These are phyloP conservation scores for Gibbula magus DNA, from an alignment of 2,888 invertebrate genomes.

Conservation along the genomic window DNA sequence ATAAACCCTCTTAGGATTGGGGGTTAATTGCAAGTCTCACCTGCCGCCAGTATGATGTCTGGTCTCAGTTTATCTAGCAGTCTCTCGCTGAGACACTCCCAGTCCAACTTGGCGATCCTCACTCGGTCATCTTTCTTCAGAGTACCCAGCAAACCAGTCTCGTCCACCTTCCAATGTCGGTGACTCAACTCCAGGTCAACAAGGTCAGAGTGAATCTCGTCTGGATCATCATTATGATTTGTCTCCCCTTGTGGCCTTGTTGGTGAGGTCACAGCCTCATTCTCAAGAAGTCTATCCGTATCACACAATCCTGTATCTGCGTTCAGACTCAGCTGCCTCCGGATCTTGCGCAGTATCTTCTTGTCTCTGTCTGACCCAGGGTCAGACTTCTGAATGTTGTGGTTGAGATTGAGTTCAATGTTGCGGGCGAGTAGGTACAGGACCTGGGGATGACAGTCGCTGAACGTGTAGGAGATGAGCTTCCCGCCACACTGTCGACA, in stretches of 20 bases:
- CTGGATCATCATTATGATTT: slow-evolving; percentile 22
- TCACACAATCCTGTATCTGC: slow-evolving; percentile 36
- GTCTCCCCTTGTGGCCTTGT: background rate
- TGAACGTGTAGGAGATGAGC: slow-evolving; percentile 55
- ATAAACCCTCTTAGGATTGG: background rate
- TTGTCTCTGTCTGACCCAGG: slow-evolving; percentile 37
- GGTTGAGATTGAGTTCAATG: slow-evolving; percentile 58
- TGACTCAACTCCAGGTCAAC: slow-evolving; percentile 45
- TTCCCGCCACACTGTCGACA: slow-evolving; percentile 56
- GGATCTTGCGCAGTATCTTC: slow-evolving; percentile 54
- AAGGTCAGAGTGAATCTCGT: slow-evolving; percentile 30
- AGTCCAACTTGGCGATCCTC: slow-evolving; percentile 58
- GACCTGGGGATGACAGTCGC: slow-evolving; percentile 67
- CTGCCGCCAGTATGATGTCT: slow-evolving; percentile 67
- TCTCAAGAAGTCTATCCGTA: slow-evolving; percentile 20
- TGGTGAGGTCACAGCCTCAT: background rate
- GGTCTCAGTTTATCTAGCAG: slow-evolving; percentile 46
- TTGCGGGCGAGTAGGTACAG: slow-evolving; percentile 64
- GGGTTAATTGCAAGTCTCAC: slow-evolving; percentile 37
- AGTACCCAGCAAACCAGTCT: slow-evolving; percentile 34
- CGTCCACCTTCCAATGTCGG: slow-evolving; percentile 43
- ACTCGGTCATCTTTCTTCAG: slow-evolving; percentile 45
- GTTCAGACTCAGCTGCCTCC: slow-evolving; percentile 56
- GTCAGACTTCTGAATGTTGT: slow-evolving; percentile 26
- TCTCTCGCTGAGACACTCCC: slow-evolving; percentile 53